Evolutionary conservation across 2,797 vertebrate species (phyloP), one percentile per base, ranked within the genome.

Genomic region (Kryptolebias ocellatus): DNA sequence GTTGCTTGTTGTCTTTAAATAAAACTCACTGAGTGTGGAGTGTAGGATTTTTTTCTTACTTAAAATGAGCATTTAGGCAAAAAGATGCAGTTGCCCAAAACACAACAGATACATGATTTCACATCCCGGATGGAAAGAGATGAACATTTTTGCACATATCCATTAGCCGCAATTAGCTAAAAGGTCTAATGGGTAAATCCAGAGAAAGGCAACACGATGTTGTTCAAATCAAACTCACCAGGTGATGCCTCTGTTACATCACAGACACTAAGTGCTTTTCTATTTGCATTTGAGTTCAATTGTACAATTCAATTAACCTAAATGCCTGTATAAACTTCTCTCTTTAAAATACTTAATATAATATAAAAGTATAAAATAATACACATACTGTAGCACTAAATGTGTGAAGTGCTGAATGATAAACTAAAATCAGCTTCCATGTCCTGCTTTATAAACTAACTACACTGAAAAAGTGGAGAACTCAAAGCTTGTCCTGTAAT

Each of bases 131-230:
- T 80, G 64, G 72, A 80, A 81, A 78, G 46, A 65, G 70, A 53
- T 53, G 54, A 50, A 72, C 75, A 67, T 54, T 60, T 80, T 72
- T 78, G 63, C 55, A 74, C 57, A 59, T 67, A 77, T 76, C 71
- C 66, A 76, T 88, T 82, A 84, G 73, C 70, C 85, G 81, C 85
- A 81, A 85, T 80, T 73, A 80, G 74, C 59, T 69, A 71, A 84
- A 77, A 20, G 60, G 54, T 55, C 66, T 46, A 17, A n/a, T n/a
- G 45, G 28, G 42, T 45, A 7, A 15, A 28, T 14, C 28, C 12
- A 28, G 11, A 28, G 24, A 34, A 34, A 34, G 6, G 9, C 34
- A 34, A 28, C 50, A 28, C 14, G 27, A 20, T 51, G 20, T 11
- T 15, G 5, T 82, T 76, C 83, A 72, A 63, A 65, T 80, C 77